Conservation (phyloP, 2,888 invertebrate genomes). For the Cephonodes hylas region DNA sequence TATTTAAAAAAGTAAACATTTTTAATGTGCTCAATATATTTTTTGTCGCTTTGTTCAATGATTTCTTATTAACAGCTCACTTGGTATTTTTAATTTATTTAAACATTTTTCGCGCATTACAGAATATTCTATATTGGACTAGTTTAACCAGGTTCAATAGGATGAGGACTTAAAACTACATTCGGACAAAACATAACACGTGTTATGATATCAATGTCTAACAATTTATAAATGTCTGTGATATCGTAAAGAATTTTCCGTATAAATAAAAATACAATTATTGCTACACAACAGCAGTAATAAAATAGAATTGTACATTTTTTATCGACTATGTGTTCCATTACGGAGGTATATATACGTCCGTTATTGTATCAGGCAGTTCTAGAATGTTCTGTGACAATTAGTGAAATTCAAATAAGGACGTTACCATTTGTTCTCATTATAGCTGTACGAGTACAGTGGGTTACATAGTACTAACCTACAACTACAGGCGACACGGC, state of each 20-base stretch:
- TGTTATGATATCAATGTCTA: background rate
- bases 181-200: background rate
- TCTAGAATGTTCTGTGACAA: slow-evolving; percentile 12
- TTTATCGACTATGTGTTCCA: background rate
- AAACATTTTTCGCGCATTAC: too few species aligned
- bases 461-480: slow-evolving; percentile 28
- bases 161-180: too few species aligned
- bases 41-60: slow-evolving; percentile 16
- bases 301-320: background rate
- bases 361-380: background rate
- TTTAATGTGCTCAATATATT: slow-evolving; percentile 13
- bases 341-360: too few species aligned
- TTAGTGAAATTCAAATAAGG: slow-evolving; percentile 13
- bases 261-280: background rate
- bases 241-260: background rate
- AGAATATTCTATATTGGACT: too few species aligned
- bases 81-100: background rate
- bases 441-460: slow-evolving; percentile 25
- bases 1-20: slow-evolving; percentile 11
- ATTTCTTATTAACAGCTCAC: slow-evolving; percentile 4
- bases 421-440: slow-evolving; percentile 16
- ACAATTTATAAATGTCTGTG: background rate
- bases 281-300: background rate
- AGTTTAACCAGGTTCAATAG: too few species aligned
- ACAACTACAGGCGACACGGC: slow-evolving; percentile 35